Percentiles rank a stretch among this genome's conserved stretches.
Conservation (phyloP, 2,797 vertebrate genomes). For the Cryptoblepharus egeriae region DNA sequence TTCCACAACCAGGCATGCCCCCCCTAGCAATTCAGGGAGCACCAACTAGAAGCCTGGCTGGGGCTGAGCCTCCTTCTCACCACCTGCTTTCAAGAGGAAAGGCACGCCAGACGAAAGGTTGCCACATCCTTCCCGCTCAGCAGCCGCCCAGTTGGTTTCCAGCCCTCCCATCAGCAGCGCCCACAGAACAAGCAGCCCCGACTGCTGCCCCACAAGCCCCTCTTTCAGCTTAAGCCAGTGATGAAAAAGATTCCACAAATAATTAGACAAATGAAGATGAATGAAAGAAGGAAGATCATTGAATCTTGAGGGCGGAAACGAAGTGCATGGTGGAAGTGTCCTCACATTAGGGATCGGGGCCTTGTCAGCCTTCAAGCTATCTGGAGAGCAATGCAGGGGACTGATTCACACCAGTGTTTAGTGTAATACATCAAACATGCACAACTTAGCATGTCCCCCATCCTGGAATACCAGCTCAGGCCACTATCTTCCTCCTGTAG, state of each 20-base stretch:
- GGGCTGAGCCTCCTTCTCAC: background rate
- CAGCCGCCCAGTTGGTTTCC: conserved; percentile 40
- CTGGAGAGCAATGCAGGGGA: too few relatives aligned
- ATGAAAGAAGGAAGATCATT: conserved; percentile 80
- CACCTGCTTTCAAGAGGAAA: background rate
- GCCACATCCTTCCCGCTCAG: conserved; percentile 16
- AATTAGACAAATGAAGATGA: conserved; percentile 83
- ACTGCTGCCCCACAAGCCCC: conserved; percentile 50
- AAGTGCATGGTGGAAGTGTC: background rate
- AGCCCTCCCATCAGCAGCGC: background rate
- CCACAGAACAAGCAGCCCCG: conserved; percentile 24
- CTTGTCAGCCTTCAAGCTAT: background rate
- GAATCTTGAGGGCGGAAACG: conserved; percentile 76
- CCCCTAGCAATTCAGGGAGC: background rate
- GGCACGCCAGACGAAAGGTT: background rate
- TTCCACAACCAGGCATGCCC: too few relatives aligned
- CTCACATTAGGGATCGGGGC: too few relatives aligned
- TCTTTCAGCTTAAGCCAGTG: conserved; percentile 77
- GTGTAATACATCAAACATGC: too few relatives aligned
- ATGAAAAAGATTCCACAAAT: conserved; percentile 82
- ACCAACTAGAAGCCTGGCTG: background rate
- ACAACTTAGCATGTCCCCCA: too few relatives aligned
- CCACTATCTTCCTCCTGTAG: too few relatives aligned
- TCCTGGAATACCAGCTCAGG: too few relatives aligned
- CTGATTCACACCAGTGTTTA: too few relatives aligned